A percentile compares a stretch with the other conserved stretches of the same genome.
Evolutionary conservation across 1,140 invertebrate genomes (phyloP).

Genomic region (Saccostrea echinata): DNA sequence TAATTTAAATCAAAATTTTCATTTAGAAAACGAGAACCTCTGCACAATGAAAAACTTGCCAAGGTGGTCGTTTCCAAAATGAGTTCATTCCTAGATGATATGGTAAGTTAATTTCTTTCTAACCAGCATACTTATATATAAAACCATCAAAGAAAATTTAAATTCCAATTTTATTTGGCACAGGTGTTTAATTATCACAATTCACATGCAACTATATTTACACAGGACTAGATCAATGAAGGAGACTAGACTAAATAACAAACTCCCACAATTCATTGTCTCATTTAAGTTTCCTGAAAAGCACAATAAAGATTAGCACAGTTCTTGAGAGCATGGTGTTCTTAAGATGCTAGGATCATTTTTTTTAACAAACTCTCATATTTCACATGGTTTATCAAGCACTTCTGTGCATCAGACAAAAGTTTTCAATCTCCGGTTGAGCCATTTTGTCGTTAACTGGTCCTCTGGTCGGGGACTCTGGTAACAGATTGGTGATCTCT

Average conservation of each 20-base stretch:
- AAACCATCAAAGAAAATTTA: background rate
- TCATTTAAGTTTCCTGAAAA: no score
- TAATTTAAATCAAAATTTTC: background rate
- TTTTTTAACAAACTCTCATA: no score
- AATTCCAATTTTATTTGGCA: background rate
- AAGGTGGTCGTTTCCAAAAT: slow-evolving; percentile 21
- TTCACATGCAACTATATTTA: no score
- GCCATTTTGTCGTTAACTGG: background rate
- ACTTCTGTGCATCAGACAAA: slow-evolving; percentile 5
- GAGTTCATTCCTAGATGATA: background rate
- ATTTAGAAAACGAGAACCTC: background rate
- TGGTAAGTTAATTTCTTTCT: background rate
- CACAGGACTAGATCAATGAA: no score
- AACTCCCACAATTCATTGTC: no score
- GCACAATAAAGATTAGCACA: no score
- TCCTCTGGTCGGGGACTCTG: background rate
- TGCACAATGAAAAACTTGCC: slow-evolving; percentile 10
- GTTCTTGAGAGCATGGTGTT: no score
- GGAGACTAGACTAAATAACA: no score
- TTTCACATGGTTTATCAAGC: background rate
- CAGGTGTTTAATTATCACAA: background rate
- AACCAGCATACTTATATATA: background rate
- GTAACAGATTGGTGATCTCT: background rate
- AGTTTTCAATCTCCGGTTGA: background rate
- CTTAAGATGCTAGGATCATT: no score